Percentiles rank a stretch among this genome's conserved stretches.
These are phyloP conservation scores for Pasiphila rectangulata DNA, from an alignment of 2,888 invertebrate genomes.

Conservation along the genomic window DNA sequence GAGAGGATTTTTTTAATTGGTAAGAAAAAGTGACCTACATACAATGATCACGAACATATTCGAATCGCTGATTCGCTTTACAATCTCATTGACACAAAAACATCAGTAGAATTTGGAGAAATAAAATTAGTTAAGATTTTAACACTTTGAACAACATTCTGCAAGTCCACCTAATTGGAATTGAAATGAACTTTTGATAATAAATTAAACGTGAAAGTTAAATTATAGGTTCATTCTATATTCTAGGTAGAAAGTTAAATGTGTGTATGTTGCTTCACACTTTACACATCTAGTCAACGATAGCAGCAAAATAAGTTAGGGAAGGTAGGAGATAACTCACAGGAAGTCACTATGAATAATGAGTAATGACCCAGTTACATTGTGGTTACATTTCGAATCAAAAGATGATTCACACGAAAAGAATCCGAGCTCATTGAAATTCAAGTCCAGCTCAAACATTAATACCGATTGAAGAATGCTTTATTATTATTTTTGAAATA, in stretches of 20 bases:
- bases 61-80: conserved; percentile 38
- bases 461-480: not conserved
- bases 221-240: conserved; percentile 12
- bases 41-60: conserved; percentile 35
- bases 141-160: conserved; percentile 40
- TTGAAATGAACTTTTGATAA: conserved; percentile 32
- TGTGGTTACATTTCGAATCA: conserved; percentile 37
- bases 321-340: not conserved
- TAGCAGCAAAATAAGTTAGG: not conserved
- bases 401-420: conserved; percentile 45
- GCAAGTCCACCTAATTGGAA: conserved; percentile 30
- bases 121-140: conserved; percentile 36
- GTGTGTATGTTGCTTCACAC: not conserved
- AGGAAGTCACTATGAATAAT: conserved; percentile 33
- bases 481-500: conserved; percentile 32
- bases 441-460: conserved; percentile 31
- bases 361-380: too few species aligned
- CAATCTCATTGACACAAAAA: conserved; percentile 56
- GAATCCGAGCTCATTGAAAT: conserved; percentile 41
- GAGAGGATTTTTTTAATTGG: conserved; percentile 30
- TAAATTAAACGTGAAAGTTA: conserved; percentile 40
- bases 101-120: conserved; percentile 41
- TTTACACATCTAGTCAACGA: not conserved
- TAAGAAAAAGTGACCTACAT: conserved; percentile 42
- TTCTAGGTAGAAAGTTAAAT: conserved; percentile 9